Percentiles rank a stretch among this genome's conserved stretches.
Conservation (phyloP, 2,113 vertebrate genomes). For the Saccopteryx bilineata region DNA sequence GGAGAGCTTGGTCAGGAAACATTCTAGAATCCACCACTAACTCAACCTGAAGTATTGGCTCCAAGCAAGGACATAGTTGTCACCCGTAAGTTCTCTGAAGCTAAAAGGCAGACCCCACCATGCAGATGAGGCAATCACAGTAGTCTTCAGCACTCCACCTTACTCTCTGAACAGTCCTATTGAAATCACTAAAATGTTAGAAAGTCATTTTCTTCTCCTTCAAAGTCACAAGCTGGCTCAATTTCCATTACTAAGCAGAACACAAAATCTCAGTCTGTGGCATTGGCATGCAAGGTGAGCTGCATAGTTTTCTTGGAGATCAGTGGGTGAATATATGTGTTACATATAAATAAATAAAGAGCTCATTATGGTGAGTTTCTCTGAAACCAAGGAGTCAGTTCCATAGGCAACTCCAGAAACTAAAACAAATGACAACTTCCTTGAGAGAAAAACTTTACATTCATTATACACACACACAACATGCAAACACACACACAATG, state of each 20-base stretch:
- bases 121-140: neutral
- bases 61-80: neutral
- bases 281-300: neutral
- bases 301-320: neutral
- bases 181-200: neutral
- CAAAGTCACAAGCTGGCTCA: neutral
- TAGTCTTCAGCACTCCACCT: neutral
- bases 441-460: neutral
- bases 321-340: neutral
- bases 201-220: conserved; percentile 16
- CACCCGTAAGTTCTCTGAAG: neutral
- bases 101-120: neutral
- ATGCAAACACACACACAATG: neutral
- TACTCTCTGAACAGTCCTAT: neutral
- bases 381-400: neutral
- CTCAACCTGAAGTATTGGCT: neutral
- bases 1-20: neutral
- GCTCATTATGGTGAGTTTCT: neutral
- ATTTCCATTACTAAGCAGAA: neutral
- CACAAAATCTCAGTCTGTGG: neutral
- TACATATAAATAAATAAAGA: neutral
- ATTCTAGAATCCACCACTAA: neutral
- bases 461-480: neutral
- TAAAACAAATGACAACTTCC: neutral
- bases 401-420: neutral